phyloP scores from a whole-genome alignment of 2,113 vertebrate species.

The Caloenas nicobarica region DNA sequence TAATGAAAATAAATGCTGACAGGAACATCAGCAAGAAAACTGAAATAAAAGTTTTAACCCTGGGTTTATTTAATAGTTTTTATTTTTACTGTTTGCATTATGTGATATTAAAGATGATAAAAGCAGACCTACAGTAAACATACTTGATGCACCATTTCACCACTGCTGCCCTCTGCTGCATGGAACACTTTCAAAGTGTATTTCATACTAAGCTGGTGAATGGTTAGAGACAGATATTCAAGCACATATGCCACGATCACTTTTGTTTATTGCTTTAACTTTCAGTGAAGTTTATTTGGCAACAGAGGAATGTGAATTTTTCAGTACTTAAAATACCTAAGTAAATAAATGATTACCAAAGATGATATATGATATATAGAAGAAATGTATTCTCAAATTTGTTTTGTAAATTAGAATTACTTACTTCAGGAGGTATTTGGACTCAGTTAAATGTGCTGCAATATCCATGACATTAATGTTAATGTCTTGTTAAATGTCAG shows the following conservation, averaged over 20 bases:
- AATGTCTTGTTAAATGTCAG: slow-evolving; percentile 21
- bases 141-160: neutral
- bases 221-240: neutral
- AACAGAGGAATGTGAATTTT: neutral
- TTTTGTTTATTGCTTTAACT: slow-evolving; percentile 1
- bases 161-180: slow-evolving; percentile 52
- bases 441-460: neutral
- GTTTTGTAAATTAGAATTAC: neutral
- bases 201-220: neutral
- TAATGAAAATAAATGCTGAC: neutral
- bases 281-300: neutral
- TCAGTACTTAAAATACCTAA: neutral
- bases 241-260: neutral
- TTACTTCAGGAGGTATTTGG: neutral
- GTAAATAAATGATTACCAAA: neutral
- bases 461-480: neutral
- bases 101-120: neutral
- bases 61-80: neutral
- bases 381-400: neutral
- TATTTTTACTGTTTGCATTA: neutral
- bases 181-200: neutral
- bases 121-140: neutral
- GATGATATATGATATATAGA: neutral
- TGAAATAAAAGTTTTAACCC: neutral
- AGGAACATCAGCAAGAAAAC: neutral